Percentiles rank a stretch among this genome's conserved stretches.
Conservation (phyloP, 2,797 vertebrate genomes). For the Lacerta viridis region DNA sequence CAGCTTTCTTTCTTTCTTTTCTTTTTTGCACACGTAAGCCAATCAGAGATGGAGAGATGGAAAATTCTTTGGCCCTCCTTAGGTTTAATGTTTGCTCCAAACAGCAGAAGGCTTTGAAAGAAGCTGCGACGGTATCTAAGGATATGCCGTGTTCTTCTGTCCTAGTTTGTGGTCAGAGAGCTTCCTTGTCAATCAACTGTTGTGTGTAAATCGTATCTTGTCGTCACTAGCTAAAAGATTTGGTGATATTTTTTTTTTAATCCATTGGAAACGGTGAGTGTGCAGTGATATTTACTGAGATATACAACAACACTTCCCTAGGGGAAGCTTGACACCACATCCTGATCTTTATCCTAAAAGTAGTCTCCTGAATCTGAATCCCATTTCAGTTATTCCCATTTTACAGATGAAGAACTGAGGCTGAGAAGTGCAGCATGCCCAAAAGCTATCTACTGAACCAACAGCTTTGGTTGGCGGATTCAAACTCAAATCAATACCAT, state of each 20-base stretch:
- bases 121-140: constrained; percentile 36
- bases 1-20: not conserved
- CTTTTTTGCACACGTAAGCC: constrained; percentile 35
- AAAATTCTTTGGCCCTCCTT: constrained; percentile 42
- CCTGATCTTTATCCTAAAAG: not conserved
- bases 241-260: not conserved
- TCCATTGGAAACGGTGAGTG: too few species aligned
- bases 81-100: constrained; percentile 17
- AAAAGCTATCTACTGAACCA: not conserved
- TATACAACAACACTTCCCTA: too few species aligned
- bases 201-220: not conserved
- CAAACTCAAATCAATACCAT: not conserved
- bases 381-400: not conserved
- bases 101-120: constrained; percentile 60
- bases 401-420: not conserved
- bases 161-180: not conserved
- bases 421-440: not conserved
- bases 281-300: not conserved
- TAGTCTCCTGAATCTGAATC: too few species aligned
- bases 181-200: not conserved
- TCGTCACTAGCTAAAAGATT: not conserved
- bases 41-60: constrained; percentile 38
- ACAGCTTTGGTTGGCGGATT: not conserved
- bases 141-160: not conserved
- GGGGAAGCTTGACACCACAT: not conserved